These are phyloP conservation scores for Larimichthys crocea DNA, from an alignment of 2,113 vertebrate species.

Conservation along the genomic window DNA sequence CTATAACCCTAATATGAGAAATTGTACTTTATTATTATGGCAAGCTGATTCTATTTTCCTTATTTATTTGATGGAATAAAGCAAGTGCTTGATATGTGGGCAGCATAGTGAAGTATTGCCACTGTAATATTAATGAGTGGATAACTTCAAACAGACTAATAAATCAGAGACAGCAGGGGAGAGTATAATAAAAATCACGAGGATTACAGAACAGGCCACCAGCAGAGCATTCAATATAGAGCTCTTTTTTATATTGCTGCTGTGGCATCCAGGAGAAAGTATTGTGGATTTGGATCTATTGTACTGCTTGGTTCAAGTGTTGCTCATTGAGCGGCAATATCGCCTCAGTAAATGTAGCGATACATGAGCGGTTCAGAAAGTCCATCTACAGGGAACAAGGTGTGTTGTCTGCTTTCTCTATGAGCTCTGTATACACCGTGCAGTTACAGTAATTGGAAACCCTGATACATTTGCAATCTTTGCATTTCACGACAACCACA, in stretches of 20 bases:
- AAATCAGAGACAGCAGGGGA: slow-evolving; percentile 30
- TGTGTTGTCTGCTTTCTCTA: slow-evolving; percentile 10
- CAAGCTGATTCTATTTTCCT: not conserved
- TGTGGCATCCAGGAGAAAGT: slow-evolving; percentile 9
- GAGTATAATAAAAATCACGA: slow-evolving; percentile 27
- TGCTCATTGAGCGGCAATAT: slow-evolving; percentile 39
- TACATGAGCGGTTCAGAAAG: slow-evolving; percentile 18
- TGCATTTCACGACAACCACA: slow-evolving; percentile 30
- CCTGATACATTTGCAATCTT: slow-evolving; percentile 29
- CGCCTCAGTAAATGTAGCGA: slow-evolving; percentile 40
- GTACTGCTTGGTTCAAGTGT: slow-evolving; percentile 40
- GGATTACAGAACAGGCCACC: slow-evolving; percentile 36
- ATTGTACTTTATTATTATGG: not conserved
- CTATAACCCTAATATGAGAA: not conserved
- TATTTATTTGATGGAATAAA: slow-evolving; percentile 13
- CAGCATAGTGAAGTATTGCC: not conserved
- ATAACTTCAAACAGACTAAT: slow-evolving; percentile 45
- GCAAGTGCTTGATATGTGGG: not conserved
- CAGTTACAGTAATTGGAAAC: slow-evolving; percentile 47
- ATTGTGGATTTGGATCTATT: slow-evolving; percentile 32
- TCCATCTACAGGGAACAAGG: slow-evolving; percentile 29
- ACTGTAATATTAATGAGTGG: slow-evolving; percentile 26
- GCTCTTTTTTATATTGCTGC: slow-evolving; percentile 25
- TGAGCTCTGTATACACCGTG: not conserved
- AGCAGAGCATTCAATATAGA: slow-evolving; percentile 28